Conservation (phyloP, 2,113 vertebrate species). For the Motacilla tschutschensis region DNA sequence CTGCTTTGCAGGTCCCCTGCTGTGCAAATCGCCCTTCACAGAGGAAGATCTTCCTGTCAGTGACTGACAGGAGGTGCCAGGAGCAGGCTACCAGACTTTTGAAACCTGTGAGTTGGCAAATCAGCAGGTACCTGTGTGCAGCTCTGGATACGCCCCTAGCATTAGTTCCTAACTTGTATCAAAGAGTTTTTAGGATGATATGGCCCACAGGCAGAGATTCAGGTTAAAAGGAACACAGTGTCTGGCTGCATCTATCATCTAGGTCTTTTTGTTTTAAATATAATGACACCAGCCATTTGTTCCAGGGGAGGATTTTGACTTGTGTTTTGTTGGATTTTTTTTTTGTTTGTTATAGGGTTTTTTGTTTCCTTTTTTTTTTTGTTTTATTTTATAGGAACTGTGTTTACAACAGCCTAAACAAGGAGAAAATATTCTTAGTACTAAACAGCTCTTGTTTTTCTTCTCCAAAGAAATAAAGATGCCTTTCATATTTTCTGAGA, state of each 20-base stretch:
- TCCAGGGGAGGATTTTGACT: neutral
- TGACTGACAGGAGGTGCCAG: constrained; percentile 60
- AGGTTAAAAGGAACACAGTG: constrained; percentile 35
- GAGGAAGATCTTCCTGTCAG: constrained; percentile 55
- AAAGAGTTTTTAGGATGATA: constrained; percentile 30
- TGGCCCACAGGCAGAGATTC: constrained; percentile 52
- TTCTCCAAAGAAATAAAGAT: constrained; percentile 3
- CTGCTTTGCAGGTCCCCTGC: constrained; percentile 52
- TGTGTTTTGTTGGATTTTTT: neutral
- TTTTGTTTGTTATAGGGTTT: neutral
- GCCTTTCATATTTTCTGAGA: neutral
- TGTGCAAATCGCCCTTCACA: constrained; percentile 65
- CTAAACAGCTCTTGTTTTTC: neutral
- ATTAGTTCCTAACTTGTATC: constrained; percentile 56
- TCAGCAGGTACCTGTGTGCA: constrained; percentile 50
- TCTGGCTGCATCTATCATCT: constrained; percentile 22
- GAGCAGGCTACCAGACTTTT: constrained; percentile 47
- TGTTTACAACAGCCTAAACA: neutral
- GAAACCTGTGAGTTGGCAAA: constrained; percentile 49
- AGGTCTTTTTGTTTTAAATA: neutral
- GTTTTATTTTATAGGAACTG: neutral
- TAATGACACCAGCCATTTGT: neutral
- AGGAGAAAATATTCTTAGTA: neutral
- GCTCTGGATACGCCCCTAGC: constrained; percentile 51
- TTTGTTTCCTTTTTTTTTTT: neutral